Base-by-base conservation (phyloP, 2,797 vertebrate genomes). In the Tinamus major region DNA sequence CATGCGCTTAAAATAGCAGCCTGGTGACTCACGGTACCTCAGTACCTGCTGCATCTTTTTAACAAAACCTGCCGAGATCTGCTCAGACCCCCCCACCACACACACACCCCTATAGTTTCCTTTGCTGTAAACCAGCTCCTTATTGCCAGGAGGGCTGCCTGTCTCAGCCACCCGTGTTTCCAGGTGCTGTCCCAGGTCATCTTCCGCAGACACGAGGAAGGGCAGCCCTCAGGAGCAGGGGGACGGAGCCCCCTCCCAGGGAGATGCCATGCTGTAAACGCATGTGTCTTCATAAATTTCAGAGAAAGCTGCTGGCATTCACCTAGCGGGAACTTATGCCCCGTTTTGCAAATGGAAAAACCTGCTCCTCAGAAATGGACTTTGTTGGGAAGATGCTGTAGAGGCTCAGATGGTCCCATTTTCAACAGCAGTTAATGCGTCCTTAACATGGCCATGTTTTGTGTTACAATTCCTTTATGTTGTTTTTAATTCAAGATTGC, bases 211-310 rank as follows among this genome's bases (percentile, higher is more conserved):
- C 48, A 2, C 1, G 68, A 29, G 53, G 62, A 58, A 27, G 19
- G 65, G 17, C 33, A 2, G 24, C 18, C 20, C 37, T 6, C 10
- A 5, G 49, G 63, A 77, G 63, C 69, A 0, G 84, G 84, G 82
- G 58, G 13, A 51, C 1, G 41, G 77, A 70, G 74, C 62, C 33
- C 15, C 39, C 0, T 74, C 12, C 61, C 1, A 65, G 8, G 31
- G 42, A 8, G 56, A 44, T 3, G 42, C 5, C 2, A 2, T 26
- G 61, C 44, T 41, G 41, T 19, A 2, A 7, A 56, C 72, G 19
- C n/a, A 33, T 31, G 19, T 42, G 27, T 44, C 33, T 48, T 12
- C 81, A 2, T 26, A 21, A 35, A 29, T 9, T 7, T 39, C 78
- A 2, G 23, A 4, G 64, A 5, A 41, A 5, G 41, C 61, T 15